Evolutionary conservation across 2,888 invertebrate genomes (phyloP).

Genomic region (Rhamnusium bicolor): DNA sequence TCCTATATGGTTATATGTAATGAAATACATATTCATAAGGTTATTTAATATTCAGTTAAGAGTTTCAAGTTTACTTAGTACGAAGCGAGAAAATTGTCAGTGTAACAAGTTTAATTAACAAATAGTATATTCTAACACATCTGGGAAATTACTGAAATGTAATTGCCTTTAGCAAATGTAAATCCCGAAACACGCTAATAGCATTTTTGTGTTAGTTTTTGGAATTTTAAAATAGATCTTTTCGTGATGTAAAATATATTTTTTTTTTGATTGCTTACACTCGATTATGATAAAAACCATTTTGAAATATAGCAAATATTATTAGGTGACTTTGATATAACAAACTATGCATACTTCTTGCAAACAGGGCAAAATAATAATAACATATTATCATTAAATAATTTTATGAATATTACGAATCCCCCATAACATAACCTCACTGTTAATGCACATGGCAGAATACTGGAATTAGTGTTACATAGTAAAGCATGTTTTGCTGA

Average conservation of each 20-base stretch:
- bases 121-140: constrained; percentile 33
- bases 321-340: no score
- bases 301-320: no score
- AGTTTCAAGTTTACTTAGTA: constrained; percentile 51
- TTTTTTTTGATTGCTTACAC: not conserved
- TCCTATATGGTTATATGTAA: constrained; percentile 41
- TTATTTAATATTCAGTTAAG: constrained; percentile 55
- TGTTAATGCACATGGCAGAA: no score
- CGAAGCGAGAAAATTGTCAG: constrained; percentile 29
- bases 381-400: no score
- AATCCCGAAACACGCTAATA: not conserved
- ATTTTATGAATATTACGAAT: no score
- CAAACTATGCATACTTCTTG: no score
- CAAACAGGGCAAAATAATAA: no score
- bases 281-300: no score
- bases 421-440: no score
- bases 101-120: constrained; percentile 41
- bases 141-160: constrained; percentile 18
- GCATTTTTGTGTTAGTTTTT: not conserved
- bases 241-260: not conserved
- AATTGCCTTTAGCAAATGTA: constrained; percentile 9
- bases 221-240: not conserved
- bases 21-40: constrained; percentile 55
- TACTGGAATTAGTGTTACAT: no score
- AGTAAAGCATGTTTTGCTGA: no score